Percentiles rank a stretch among this genome's conserved stretches.
phyloP scores from a whole-genome alignment of 2,113 vertebrate genomes.

The Madoqua kirkii region DNA sequence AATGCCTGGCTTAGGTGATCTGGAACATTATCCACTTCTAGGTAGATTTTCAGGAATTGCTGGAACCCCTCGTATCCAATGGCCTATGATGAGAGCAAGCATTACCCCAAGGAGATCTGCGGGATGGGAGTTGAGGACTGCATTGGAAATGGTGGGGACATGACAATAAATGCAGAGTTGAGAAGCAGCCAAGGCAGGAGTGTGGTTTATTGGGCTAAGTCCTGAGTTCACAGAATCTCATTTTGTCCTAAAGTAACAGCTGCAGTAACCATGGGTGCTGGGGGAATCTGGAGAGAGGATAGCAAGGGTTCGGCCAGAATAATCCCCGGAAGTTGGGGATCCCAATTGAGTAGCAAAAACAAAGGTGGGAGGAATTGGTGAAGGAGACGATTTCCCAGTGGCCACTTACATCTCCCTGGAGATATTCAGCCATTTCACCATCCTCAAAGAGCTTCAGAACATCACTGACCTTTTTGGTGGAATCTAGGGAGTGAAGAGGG shows the following conservation, averaged over 20 bases:
- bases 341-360: background rate
- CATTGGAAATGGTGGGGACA: background rate
- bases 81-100: conserved; percentile 75
- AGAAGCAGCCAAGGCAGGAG: background rate
- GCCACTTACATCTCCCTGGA: conserved; percentile 88
- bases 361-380: conserved; percentile 4
- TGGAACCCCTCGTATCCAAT: conserved; percentile 87
- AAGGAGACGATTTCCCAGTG: background rate
- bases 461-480: conserved; percentile 90
- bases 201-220: background rate
- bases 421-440: conserved; percentile 82
- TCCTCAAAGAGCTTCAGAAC: conserved; percentile 89
- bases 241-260: conserved; percentile 39
- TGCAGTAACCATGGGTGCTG: background rate
- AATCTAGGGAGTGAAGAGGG: conserved; percentile 80
- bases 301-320: background rate
- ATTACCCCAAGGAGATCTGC: conserved; percentile 7
- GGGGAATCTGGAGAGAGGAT: background rate
- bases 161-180: background rate
- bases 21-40: conserved; percentile 86
- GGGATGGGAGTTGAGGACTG: background rate
- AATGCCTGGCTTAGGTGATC: conserved; percentile 84
- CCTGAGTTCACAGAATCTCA: background rate
- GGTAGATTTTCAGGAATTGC: conserved; percentile 88
- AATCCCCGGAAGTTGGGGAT: background rate